Base-by-base conservation (phyloP, 1,140 invertebrate species). In the Drosophila arawakana region DNA sequence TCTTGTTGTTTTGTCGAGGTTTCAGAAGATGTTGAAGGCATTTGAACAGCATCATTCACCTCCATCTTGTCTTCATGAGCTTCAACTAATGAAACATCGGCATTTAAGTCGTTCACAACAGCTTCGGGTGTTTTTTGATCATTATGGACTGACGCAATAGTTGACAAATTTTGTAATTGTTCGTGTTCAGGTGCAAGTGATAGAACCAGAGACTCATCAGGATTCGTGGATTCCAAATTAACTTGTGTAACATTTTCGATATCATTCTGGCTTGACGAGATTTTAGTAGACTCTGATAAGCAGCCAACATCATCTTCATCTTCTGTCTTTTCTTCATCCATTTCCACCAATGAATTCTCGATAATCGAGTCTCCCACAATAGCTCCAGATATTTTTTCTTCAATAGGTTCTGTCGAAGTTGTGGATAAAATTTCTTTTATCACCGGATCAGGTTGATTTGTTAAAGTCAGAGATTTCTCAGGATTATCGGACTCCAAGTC, bases 191-290 rank as follows among this genome's bases (percentile, higher is more conserved):
- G 21, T 41, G 10, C 39, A 73, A 9, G 15, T 15, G 61, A 52
- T 41, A 47, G 18, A 11, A 60, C 50, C 9, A 54, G 7, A 7
- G 39, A 50, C 15, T 69, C 58, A 46, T 69, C 47, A 30, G 39
- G 30, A 46, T 60, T 47, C 1, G 30, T 35, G 39, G n/a, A 3
- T 59, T 44, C 37, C 6, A 35, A 13, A 13, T 39, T 37, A 4
- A 6, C 11, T 52, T 35, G 7, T 35, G 44, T 35, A 49, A 13
- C 9, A 37, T 18, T 15, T 8, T 15, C 4, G 9, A 15, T 25
- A 10, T 11, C 6, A 41, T 57, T 18, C 5, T 15, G n/a, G 3
- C 1, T 46, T 43, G 21, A 34, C 25, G 18, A 0, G 7, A 52
- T 13, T 41, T 41, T 11, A 41, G 39, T 9, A 41, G 11, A 41